Base-by-base conservation (phyloP, 2,797 vertebrate genomes). In the Megalops cyprinoides region DNA sequence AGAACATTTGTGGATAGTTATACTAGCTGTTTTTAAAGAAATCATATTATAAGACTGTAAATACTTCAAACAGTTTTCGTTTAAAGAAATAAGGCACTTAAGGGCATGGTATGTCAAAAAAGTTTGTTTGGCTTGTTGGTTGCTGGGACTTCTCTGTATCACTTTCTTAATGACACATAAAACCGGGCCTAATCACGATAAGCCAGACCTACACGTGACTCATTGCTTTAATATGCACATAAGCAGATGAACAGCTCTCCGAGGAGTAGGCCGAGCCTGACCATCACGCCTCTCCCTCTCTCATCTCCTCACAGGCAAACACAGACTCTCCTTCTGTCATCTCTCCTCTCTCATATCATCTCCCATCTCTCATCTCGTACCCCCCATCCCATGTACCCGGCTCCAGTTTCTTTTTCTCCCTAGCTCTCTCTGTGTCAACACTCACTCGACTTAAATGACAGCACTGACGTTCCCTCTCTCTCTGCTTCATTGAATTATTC, bases 381-480 rank as follows among this genome's bases (percentile, higher is more conserved):
- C 51, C 4, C 65, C 37, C 65, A 69, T 42, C 65, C 34, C 67
- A 71, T 44, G 67, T 20, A 71, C 39, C 44, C 44, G 37, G 58
- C 74, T 76, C 44, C 20, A 25, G 56, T 81, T 49, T 55, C 80
- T 31, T 1, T 78, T 9, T 8, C 34, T 25, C 42, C 65, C 20
- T 1, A 8, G 39, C 51, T 46, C 44, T 46, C 31, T 8, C 31
- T 56, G 37, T 77, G 62, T 81, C 80, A 69, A 65, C 62, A 44
- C 37, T 10, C n/a, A n/a, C 51, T 55, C 37, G 65, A 53, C 76
- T 82, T 78, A 74, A 78, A 78, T 82, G 81, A 82, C 81, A 73
- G 49, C 81, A 53, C 75, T 77, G 49, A 28, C 46, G n/a, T 20
- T 71, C 75, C 6, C 55, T 39, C 44, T 78, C 77, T 48, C 77